Evolutionary conservation across 2,888 invertebrate genomes (phyloP), one percentile per base, ranked within the genome.

Genomic region (Belgica antarctica): DNA sequence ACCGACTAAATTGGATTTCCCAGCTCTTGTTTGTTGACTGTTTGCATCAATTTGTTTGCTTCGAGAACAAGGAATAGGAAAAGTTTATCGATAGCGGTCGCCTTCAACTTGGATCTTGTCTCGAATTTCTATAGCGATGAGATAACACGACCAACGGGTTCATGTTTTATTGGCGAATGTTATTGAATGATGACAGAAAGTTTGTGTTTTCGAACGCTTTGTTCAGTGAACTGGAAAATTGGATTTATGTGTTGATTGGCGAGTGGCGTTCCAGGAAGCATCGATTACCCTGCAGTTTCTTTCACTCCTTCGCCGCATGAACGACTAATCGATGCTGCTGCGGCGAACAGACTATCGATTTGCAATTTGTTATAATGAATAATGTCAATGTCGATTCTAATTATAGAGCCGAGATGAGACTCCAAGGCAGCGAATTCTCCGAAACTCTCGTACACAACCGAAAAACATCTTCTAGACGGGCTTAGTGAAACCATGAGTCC

Each of bases 321-420:
- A 41, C 41, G 5, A 41, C 52, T 24, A 52, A 52, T 52, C 52
- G 52, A 52, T 52, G n/a, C 4, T n/a, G 15, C 4, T 41, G 41
- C 15, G 41, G 41, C 5, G 12, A 12, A 15, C 10, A 41, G 41
- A 41, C 41, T 41, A 22, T 52, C 52, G 52, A 52, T 52, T 52
- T 15, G 52, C 24, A 22, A 22, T 52, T 52, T 22, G 19, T 52
- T 24, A 2, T 52, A 52, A 52, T 52, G 52, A 52, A 52, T 52
- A 52, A 52, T 52, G 52, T 52, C 52, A 52, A 24, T 52, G 52
- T 52, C 52, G 52, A 5, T 52, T 52, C 52, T 52, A 52, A 52
- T 52, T 52, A 52, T 52, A 52, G 52, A 19, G 5, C 41, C 15
- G 41, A 41, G 41, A 10, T 41, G 31, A 31, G 31, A n/a, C n/a